Evolutionary conservation across 2,888 invertebrate genomes (phyloP).

Genomic region (Synergus laeviventris): DNA sequence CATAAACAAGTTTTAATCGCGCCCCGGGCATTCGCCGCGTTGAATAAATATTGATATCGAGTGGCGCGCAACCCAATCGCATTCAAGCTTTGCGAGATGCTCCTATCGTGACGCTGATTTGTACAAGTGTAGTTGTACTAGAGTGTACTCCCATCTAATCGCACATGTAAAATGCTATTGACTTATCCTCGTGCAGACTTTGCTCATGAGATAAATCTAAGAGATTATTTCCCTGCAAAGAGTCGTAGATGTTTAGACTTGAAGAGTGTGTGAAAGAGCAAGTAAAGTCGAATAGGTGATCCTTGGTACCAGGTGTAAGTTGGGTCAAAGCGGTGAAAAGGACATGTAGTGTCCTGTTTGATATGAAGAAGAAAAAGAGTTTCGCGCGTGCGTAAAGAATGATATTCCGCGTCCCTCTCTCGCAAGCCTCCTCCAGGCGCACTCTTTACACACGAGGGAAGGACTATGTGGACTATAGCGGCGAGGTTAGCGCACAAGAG

Average conservation of each 20-base stretch:
- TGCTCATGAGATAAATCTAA: not conserved
- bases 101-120: conserved; percentile 16
- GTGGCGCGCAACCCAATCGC: conserved; percentile 70
- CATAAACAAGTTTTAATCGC: conserved; percentile 73
- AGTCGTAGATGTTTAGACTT: not conserved
- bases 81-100: conserved; percentile 62
- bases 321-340: conserved; percentile 46
- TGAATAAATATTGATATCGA: conserved; percentile 74
- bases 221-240: not conserved
- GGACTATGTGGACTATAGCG: conserved; percentile 50
- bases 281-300: not conserved
- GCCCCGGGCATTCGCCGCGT: conserved; percentile 69
- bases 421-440: conserved; percentile 50
- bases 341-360: conserved; percentile 38
- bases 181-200: not conserved
- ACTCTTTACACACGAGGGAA: conserved; percentile 57
- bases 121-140: conserved; percentile 2
- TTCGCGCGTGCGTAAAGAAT: conserved; percentile 59
- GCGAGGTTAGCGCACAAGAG: conserved; percentile 61
- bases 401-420: conserved; percentile 54
- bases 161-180: conserved; percentile 19
- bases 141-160: not conserved
- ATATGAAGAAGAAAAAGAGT: conserved; percentile 41
- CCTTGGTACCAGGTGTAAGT: not conserved
- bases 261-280: not conserved